A percentile compares a stretch with the other conserved stretches of the same genome.
These are phyloP conservation scores for Drosophila bifasciata DNA, from an alignment of 1,140 invertebrate genomes.

Conservation along the genomic window DNA sequence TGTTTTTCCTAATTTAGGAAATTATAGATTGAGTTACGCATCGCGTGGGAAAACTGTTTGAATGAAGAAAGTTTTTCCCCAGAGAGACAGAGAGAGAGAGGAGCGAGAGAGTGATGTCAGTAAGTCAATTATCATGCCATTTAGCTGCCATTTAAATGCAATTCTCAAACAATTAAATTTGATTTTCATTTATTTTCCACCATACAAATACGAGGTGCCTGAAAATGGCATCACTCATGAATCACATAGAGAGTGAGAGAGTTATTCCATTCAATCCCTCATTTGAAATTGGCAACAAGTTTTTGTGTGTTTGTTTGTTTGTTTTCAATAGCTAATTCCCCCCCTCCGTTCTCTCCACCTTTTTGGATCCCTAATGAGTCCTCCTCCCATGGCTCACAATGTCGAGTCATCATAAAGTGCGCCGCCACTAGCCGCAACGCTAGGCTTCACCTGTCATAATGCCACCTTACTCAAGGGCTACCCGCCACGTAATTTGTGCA, in stretches of 20 bases:
- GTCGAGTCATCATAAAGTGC: slow-evolving; percentile 64
- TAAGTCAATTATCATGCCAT: slow-evolving; percentile 35
- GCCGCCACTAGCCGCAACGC: slow-evolving; percentile 34
- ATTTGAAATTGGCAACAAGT: too few species aligned
- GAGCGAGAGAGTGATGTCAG: not conserved
- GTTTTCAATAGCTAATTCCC: slow-evolving; percentile 12
- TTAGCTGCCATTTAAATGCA: slow-evolving; percentile 34
- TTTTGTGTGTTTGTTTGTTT: slow-evolving; percentile 2
- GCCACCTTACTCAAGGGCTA: slow-evolving; percentile 52
- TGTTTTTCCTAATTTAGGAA: slow-evolving; percentile 42
- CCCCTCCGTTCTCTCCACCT: not conserved
- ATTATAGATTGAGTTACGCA: slow-evolving; percentile 33
- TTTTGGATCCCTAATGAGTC: slow-evolving; percentile 9
- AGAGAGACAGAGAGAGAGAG: not conserved
- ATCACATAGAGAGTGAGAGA: slow-evolving; percentile 7
- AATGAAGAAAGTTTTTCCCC: not conserved
- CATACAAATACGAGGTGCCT: slow-evolving; percentile 12
- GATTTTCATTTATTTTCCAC: slow-evolving; percentile 46
- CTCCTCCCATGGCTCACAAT: slow-evolving; percentile 14
- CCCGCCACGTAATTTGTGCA: slow-evolving; percentile 63
- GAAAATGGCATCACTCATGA: slow-evolving; percentile 47
- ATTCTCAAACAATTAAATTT: slow-evolving; percentile 46
- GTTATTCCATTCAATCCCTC: too few species aligned
- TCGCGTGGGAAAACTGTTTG: slow-evolving; percentile 34
- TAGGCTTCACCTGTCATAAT: too few species aligned